Conservation (phyloP, 2,113 vertebrate genomes). For the Cathartes aura region DNA sequence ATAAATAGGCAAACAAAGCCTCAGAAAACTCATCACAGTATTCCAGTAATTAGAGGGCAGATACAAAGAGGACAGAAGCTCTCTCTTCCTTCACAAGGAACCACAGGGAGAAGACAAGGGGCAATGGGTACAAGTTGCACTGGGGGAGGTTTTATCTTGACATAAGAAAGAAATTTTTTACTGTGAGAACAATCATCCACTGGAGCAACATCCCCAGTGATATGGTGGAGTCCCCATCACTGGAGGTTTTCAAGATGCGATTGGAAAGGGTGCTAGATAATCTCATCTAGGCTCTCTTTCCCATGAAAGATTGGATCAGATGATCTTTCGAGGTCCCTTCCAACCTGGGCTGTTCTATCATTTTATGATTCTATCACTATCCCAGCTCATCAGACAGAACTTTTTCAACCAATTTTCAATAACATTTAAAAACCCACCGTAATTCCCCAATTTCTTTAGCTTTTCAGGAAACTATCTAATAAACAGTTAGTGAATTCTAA, state of each 20-base stretch:
- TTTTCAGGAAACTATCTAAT: neutral
- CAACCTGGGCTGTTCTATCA: rapidly evolving
- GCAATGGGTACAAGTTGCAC: neutral
- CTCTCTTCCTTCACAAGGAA: neutral
- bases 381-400: neutral
- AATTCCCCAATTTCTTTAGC: neutral
- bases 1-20: neutral
- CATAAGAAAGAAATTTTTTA: neutral
- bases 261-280: neutral
- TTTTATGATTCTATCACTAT: neutral
- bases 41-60: neutral
- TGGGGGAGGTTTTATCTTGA: neutral
- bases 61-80: neutral
- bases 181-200: too few species aligned
- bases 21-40: neutral
- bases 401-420: neutral
- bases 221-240: neutral
- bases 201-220: neutral
- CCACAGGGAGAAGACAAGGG: neutral
- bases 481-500: neutral
- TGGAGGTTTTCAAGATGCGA: neutral
- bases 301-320: neutral
- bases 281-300: neutral
- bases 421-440: neutral
- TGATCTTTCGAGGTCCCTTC: neutral